Conservation (phyloP, 2,888 invertebrate species). For the Sinotaia quadrata region DNA sequence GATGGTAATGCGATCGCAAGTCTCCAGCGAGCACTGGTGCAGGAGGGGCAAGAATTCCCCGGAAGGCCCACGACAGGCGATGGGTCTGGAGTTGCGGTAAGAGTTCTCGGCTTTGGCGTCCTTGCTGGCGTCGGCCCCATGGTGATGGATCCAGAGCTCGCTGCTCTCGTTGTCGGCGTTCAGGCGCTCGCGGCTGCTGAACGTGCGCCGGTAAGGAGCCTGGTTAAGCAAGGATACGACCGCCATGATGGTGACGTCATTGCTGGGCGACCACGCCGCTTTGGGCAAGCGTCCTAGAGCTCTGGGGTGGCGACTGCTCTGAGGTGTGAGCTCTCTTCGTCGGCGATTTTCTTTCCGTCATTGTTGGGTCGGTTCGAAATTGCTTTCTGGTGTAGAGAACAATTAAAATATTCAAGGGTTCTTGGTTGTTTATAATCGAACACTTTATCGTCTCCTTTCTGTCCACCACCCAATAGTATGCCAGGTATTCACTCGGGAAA, state of each 20-base stretch:
- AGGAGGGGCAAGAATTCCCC: slow-evolving; percentile 37
- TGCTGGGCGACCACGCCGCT: neutral
- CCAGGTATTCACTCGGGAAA: too few species aligned
- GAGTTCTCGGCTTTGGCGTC: neutral
- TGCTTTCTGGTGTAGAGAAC: too few species aligned
- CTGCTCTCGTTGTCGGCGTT: slow-evolving; percentile 49
- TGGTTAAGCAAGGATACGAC: slow-evolving; percentile 63
- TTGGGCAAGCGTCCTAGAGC: too few species aligned
- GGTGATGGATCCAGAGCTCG: slow-evolving; percentile 35
- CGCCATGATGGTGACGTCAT: slow-evolving; percentile 42
- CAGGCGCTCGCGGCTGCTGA: slow-evolving; percentile 51
- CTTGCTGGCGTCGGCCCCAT: slow-evolving; percentile 1
- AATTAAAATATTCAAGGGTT: too few species aligned
- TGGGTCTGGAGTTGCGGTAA: neutral
- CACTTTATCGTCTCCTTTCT: too few species aligned
- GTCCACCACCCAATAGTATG: too few species aligned
- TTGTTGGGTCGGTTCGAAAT: too few species aligned
- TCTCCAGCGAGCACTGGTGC: slow-evolving; percentile 61
- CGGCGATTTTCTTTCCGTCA: too few species aligned
- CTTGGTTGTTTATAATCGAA: too few species aligned
- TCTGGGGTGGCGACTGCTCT: too few species aligned
- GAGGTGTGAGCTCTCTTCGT: too few species aligned
- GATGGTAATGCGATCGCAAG: slow-evolving; percentile 69
- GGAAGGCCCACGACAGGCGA: slow-evolving; percentile 19
- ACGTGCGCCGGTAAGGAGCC: slow-evolving; percentile 58